Evolutionary conservation across 1,140 invertebrate species (phyloP).

Genomic region (Gryon sp.): DNA sequence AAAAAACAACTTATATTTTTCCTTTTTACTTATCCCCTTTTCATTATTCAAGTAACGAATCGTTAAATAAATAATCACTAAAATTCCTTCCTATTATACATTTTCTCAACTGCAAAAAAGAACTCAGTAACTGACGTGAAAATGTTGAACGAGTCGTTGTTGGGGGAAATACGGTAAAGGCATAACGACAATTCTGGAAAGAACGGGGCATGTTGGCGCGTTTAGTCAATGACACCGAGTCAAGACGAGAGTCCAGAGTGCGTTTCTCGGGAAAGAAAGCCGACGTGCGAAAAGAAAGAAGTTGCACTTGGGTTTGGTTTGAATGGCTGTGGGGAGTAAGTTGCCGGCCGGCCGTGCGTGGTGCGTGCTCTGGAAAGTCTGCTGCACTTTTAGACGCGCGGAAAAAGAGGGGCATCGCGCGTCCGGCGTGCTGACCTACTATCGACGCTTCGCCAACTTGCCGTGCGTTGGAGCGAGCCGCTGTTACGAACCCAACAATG

Average conservation of each 20-base stretch:
- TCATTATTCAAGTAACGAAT: too few relatives aligned
- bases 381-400: constrained; percentile 64
- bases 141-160: not conserved
- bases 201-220: constrained; percentile 32
- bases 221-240: constrained; percentile 28
- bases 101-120: too few relatives aligned
- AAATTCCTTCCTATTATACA: constrained; percentile 12
- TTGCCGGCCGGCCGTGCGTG: constrained; percentile 54
- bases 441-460: constrained; percentile 74
- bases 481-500: constrained; percentile 21
- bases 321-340: too few relatives aligned
- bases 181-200: constrained; percentile 25
- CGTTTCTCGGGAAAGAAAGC: constrained; percentile 57
- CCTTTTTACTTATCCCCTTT: too few relatives aligned
- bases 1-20: too few relatives aligned
- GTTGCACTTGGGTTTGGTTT: too few relatives aligned
- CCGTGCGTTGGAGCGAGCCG: constrained; percentile 1
- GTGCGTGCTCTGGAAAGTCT: constrained; percentile 62
- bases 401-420: constrained; percentile 74
- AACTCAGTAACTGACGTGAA: too few relatives aligned
- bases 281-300: constrained; percentile 55
- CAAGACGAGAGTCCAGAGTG: constrained; percentile 20
- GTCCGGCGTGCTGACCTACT: constrained; percentile 79
- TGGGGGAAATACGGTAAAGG: constrained; percentile 40
- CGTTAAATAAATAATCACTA: too few relatives aligned